These are phyloP conservation scores for Aplochiton taeniatus DNA, from an alignment of 2,797 vertebrate species.

Conservation along the genomic window DNA sequence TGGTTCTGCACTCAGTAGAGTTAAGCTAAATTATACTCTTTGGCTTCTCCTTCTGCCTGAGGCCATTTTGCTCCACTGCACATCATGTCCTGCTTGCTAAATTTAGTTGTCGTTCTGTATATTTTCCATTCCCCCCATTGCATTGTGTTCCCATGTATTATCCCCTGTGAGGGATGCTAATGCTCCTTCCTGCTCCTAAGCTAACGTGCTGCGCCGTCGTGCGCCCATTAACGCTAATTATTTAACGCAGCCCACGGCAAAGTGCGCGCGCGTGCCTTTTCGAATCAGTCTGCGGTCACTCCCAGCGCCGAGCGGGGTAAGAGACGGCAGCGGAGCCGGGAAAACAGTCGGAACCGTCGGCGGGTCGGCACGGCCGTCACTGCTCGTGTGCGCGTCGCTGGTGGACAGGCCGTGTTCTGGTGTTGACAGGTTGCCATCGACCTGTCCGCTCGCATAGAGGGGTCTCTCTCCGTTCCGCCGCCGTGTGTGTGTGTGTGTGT, in stretches of 20 bases:
- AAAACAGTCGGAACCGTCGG: constrained; percentile 42
- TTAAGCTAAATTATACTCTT: constrained; percentile 8
- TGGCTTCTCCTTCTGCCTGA: neutral
- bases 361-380: too few relatives aligned
- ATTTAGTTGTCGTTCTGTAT: constrained; percentile 46
- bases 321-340: constrained; percentile 33
- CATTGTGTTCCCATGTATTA: constrained; percentile 31
- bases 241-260: constrained; percentile 66
- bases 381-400: too few relatives aligned
- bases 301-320: constrained; percentile 40
- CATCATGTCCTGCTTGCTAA: constrained; percentile 21
- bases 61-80: constrained; percentile 20
- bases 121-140: constrained; percentile 50
- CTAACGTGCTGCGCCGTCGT: constrained; percentile 47
- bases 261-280: constrained; percentile 47
- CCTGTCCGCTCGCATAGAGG: neutral
- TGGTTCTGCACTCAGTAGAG: neutral
- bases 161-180: constrained; percentile 51
- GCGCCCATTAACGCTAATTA: constrained; percentile 73
- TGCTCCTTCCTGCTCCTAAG: constrained; percentile 60
- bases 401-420: neutral
- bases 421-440: neutral
- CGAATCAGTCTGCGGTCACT: constrained; percentile 67
- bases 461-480: neutral
- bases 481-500: constrained; percentile 17